Evolutionary conservation across 2,888 invertebrate species (phyloP), one percentile per base, ranked within the genome.

Genomic region (Sericinus montela): DNA sequence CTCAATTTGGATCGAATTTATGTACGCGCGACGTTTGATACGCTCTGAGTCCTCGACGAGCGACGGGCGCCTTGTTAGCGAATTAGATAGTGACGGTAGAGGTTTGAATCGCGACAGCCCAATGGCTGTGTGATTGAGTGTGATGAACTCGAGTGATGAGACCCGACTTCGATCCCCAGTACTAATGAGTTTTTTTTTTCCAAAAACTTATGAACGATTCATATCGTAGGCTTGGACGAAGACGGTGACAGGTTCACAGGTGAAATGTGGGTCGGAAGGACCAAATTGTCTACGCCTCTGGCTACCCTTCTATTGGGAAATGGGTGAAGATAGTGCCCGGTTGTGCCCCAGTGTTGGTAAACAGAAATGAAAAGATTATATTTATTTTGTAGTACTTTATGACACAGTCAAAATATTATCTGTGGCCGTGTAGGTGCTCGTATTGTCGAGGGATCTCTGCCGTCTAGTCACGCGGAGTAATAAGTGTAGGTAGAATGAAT

Each of bases 1-100:
- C 67, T 66, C 67, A 64, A 62, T 45, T 42, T 41, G 56, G 54
- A 57, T 57, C 62, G 66, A 62, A 64, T 67, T 65, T 62, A 60
- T 56, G 38, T 29, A 52, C 53, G 58, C 58, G 55, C 48, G 55
- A 55, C 54, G 50, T 57, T 55, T 56, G 56, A 55, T 59, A 54
- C 58, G 58, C 57, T 43, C 49, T 47, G 53, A 53, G 55, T 56
- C 50, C 30, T 19, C 30, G 43, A 30, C 38, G 43, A 41, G n/a
- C 16, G 16, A 37, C 43, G 42, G 25, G 32, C 45, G 50, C 15
- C 0, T 34, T 25, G 15, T 14, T 8, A 3, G 11, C 11, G 10
- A 32, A 34, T 25, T 15, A 19, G 19, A 19, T 19, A 23, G 9
- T 35, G 35, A 11, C 11, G 35, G 6, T 34, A 8, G 11, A 13